Evolutionary conservation across 2,797 vertebrate species (phyloP).

Genomic region (Distichodus sexfasciatus): DNA sequence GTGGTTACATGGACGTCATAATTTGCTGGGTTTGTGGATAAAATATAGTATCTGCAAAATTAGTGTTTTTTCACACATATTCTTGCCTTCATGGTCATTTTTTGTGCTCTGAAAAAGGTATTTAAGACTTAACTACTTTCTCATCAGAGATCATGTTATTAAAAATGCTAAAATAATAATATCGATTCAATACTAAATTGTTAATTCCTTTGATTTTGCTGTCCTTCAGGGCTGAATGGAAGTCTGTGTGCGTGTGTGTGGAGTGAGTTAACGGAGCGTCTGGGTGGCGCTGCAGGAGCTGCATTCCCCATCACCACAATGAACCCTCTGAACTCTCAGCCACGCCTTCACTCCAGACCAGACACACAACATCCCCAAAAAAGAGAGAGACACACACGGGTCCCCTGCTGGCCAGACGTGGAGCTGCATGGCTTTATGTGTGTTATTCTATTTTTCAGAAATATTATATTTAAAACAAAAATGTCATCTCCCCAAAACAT

Average conservation of each 20-base stretch:
- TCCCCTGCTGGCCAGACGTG: conserved; percentile 47
- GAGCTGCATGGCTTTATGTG: conserved; percentile 6
- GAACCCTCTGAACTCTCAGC: conserved; percentile 50
- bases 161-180: neutral
- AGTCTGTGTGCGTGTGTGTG: conserved; percentile 23
- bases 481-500: no score
- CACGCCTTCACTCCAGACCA: conserved; percentile 42
- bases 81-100: no score
- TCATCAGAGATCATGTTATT: no score
- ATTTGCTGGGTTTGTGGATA: neutral
- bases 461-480: no score
- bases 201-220: neutral
- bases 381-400: neutral
- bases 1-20: neutral
- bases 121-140: no score
- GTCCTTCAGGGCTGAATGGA: conserved; percentile 22
- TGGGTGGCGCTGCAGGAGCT: conserved; percentile 50
- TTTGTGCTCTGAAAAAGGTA: no score
- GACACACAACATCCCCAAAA: conserved; percentile 12
- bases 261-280: conserved; percentile 47
- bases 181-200: neutral
- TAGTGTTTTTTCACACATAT: no score
- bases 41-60: no score
- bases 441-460: neutral
- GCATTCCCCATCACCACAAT: conserved; percentile 53